Percentiles rank a stretch among this genome's conserved stretches.
These are phyloP conservation scores for Xylota segnis DNA, from an alignment of 2,888 invertebrate species.

Conservation along the genomic window DNA sequence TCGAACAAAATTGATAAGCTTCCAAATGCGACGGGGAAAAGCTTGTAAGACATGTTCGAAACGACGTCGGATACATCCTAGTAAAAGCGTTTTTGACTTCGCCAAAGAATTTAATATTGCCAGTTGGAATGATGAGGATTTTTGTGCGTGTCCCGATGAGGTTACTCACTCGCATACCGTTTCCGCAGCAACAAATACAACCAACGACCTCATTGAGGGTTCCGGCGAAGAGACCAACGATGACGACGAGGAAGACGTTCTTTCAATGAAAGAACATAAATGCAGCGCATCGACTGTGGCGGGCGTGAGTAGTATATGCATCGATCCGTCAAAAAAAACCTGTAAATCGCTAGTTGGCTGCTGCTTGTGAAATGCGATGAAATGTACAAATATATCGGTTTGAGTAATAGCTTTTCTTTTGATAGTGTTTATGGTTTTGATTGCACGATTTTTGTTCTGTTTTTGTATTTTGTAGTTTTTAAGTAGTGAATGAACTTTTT, in stretches of 20 bases:
- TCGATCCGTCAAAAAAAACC: constrained; percentile 46
- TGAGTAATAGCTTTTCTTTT: constrained; percentile 42
- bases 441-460: constrained; percentile 13
- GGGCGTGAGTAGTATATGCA: constrained; percentile 81
- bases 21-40: constrained; percentile 81
- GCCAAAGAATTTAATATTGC: constrained; percentile 81
- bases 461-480: neutral
- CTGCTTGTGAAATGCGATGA: constrained; percentile 52
- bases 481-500: neutral
- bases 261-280: constrained; percentile 83
- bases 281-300: constrained; percentile 83
- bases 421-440: neutral
- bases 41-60: constrained; percentile 83
- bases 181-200: constrained; percentile 62
- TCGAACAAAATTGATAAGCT: constrained; percentile 82
- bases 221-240: constrained; percentile 78
- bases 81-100: constrained; percentile 83
- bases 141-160: constrained; percentile 81
- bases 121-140: constrained; percentile 79
- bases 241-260: constrained; percentile 81
- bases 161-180: constrained; percentile 65
- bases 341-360: constrained; percentile 63
- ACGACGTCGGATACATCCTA: constrained; percentile 82
- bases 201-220: constrained; percentile 76
- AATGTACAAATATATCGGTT: constrained; percentile 39